Evolutionary conservation across 2,797 vertebrate species (phyloP).

Genomic region (Thamnophis elegans): DNA sequence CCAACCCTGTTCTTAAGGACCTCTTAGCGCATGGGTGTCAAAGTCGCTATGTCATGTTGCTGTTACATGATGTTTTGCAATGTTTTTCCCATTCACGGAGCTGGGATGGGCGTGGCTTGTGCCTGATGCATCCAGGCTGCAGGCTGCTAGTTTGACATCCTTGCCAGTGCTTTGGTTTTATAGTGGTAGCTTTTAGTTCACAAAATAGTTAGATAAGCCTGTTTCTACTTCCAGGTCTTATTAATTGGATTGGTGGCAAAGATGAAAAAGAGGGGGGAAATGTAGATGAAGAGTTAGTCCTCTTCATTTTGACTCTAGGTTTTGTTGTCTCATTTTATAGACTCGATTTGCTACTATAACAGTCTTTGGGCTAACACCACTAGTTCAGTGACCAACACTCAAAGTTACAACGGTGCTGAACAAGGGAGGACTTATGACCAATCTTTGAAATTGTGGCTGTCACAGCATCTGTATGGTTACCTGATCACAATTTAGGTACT

Average conservation of each 20-base stretch:
- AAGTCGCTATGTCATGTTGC: too few relatives aligned
- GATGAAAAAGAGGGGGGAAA: neutral
- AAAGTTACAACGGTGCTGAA: too few relatives aligned
- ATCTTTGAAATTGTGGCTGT: too few relatives aligned
- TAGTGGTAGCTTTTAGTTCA: neutral
- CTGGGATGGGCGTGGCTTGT: too few relatives aligned
- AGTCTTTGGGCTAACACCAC: neutral
- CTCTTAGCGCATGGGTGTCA: neutral
- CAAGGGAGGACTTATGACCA: too few relatives aligned
- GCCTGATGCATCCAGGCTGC: too few relatives aligned
- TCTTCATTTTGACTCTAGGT: neutral
- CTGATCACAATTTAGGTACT: too few relatives aligned
- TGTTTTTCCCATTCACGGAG: too few relatives aligned
- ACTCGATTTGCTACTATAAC: neutral
- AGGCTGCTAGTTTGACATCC: too few relatives aligned
- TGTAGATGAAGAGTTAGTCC: neutral
- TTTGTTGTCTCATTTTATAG: neutral
- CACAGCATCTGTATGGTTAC: too few relatives aligned
- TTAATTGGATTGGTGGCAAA: neutral
- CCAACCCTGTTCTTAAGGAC: neutral
- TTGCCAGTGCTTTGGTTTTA: neutral
- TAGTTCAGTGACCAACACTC: too few relatives aligned
- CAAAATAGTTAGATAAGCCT: neutral
- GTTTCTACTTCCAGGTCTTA: neutral
- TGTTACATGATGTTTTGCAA: too few relatives aligned